Evolutionary conservation across 2,797 vertebrate species (phyloP), one percentile per base, ranked within the genome.

Genomic region (Melanotaenia boesemani): DNA sequence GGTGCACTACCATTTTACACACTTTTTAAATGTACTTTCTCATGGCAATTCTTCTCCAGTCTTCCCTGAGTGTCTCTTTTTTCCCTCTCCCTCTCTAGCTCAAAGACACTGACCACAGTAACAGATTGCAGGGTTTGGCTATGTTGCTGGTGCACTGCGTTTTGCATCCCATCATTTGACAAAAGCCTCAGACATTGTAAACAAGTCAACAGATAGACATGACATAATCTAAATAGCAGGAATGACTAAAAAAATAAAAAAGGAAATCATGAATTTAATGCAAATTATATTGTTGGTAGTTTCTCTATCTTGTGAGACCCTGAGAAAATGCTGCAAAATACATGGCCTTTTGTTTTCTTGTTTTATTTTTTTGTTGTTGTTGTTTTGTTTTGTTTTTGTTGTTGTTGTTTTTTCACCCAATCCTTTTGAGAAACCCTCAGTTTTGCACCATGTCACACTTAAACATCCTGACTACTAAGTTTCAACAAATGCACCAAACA

Each of bases 121-220:
- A 71, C 68, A 93, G 93, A 95, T 93, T 94, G 89, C 66, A 92
- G 90, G 88, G 90, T 93, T 92, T 64, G 77, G 72, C 69, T 78
- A 20, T 86, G 83, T 88, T 52, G 85, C 82, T 83, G 80, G 85
- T 88, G 77, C 68, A 79, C 71, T 1, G 58, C 50, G 13, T 83
- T 91, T 86, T 87, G 80, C 82, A 86, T 89, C 87, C 89, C 88
- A 68, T 88, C 78, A 92, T 92, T 92, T 88, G 72, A 77, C 86
- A 79, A 87, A 81, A 80, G 59, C 85, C 78, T 73, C 82, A 85
- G 75, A 89, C 82, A 66, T 67, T 70, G 80, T 90, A 88, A 89
- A 87, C 85, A 89, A 89, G 84, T 85, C 15, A 6, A 76, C 64
- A 62, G 73, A 85, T 70, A 86, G 74, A 86, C 86, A 79, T 92